Evolutionary conservation across 2,888 invertebrate species (phyloP), one percentile per base, ranked within the genome.

Genomic region (Chorisops tibialis): DNA sequence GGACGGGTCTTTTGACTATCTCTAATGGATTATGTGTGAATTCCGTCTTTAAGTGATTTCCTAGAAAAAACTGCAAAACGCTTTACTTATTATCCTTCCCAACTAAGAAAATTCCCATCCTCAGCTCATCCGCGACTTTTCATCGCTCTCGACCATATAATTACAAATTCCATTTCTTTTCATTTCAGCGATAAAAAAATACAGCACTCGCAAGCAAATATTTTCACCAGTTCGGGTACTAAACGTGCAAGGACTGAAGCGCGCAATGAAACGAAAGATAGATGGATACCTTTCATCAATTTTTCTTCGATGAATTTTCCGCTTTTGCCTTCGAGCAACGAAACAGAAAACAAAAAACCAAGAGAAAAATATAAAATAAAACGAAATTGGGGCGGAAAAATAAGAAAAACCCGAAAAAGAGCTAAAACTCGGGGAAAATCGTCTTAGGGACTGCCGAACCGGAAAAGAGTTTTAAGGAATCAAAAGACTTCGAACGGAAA

Each of bases 241-340:
- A 14, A 18, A 7, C 19, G 37, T 16, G 14, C 24, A 37, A 19
- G n/a, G 16, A 14, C 4, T 35, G 37, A 37, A 16, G 9, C 30
- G n/a, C 9, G 30, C 5, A 30, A 30, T 30, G 30, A 30, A 30
- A 30, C 30, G 30, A 30, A 30, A 19, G 51, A 37, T 38, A 18
- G 19, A 54, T 41, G 41, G 24, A 54, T 54, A 54, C 22, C 39
- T 54, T 54, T 54, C 52, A 54, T 41, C 52, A 39, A 16, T 21
- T 41, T 21, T 19, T n/a, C 37, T 54, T 54, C 21, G 22, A 41
- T 54, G 52, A 54, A 54, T 54, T 54, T 54, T 54, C 41, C 52
- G 41, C 41, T 11, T 51, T 51, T 18, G 2, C 11, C 37, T 38
- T 19, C 11, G 9, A 21, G 11, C 9, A 11, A 18, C n/a, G 16